Conservation (phyloP, 2,113 vertebrate genomes). For the Pandion haliaetus region DNA sequence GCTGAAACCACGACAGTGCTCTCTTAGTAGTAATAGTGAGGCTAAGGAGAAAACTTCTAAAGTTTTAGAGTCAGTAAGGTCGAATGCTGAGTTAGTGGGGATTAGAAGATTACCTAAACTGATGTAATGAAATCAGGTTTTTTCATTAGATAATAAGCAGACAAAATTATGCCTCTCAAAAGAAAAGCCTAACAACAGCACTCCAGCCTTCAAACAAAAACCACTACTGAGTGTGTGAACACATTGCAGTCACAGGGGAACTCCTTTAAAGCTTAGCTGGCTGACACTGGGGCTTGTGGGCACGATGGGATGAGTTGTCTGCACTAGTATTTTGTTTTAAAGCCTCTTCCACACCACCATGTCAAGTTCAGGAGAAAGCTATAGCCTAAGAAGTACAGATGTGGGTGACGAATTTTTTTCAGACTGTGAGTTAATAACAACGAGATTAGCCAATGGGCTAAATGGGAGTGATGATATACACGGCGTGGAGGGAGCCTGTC, state of each 20-base stretch:
- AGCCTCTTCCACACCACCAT: not conserved
- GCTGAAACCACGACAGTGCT: no score
- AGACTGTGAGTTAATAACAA: not conserved
- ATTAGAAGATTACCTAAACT: not conserved
- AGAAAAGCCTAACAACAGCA: not conserved
- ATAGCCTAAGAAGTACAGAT: not conserved
- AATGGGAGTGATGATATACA: not conserved
- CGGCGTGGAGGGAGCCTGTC: fast-evolving
- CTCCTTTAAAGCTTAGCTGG: not conserved
- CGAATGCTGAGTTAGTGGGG: not conserved
- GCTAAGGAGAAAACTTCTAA: not conserved
- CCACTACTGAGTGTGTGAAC: not conserved
- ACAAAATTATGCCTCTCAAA: not conserved
- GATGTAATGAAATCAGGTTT: not conserved
- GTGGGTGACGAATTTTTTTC: not conserved
- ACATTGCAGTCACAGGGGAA: not conserved
- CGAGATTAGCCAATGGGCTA: not conserved
- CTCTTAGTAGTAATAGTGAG: not conserved
- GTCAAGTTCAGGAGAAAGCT: not conserved
- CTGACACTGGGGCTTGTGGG: not conserved
- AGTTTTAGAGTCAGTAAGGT: not conserved
- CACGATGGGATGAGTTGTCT: not conserved
- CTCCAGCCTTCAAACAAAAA: not conserved
- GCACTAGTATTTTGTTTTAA: not conserved
- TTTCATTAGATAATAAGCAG: not conserved